Evolutionary conservation across 2,888 invertebrate genomes (phyloP).

Genomic region (Drosophila lutescens): DNA sequence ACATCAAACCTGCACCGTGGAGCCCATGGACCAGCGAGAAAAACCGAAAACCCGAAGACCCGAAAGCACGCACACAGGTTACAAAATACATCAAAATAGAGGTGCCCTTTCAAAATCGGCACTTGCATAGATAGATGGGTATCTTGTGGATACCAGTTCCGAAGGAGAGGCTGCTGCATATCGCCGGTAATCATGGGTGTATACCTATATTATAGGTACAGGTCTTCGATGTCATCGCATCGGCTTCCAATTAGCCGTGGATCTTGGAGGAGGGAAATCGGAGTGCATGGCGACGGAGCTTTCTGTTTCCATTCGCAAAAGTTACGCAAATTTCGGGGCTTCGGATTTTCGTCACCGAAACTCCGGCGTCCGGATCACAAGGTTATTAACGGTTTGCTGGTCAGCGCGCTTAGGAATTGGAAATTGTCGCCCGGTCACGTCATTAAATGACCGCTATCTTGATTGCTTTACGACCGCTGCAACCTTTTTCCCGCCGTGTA

Average conservation of each 20-base stretch:
- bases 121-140: constrained; percentile 53
- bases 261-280: constrained; percentile 10
- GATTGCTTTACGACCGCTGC: constrained; percentile 30
- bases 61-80: constrained; percentile 43
- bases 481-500: constrained; percentile 28
- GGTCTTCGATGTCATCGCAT: constrained; percentile 55
- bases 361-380: constrained; percentile 40
- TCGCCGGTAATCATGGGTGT: constrained; percentile 16
- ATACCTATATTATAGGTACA: neutral
- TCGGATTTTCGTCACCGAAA: constrained; percentile 56
- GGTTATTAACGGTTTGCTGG: constrained; percentile 70
- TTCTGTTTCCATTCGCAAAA: constrained; percentile 61
- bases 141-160: constrained; percentile 36
- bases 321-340: constrained; percentile 66
- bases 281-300: constrained; percentile 32
- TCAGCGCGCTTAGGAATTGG: constrained; percentile 47
- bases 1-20: constrained; percentile 1
- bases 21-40: neutral
- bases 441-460: constrained; percentile 41
- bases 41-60: constrained; percentile 26
- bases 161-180: constrained; percentile 19
- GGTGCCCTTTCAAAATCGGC: constrained; percentile 65
- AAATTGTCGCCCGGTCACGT: constrained; percentile 43
- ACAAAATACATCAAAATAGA: constrained; percentile 34
- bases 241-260: constrained; percentile 53